phyloP scores from a whole-genome alignment of 2,113 vertebrate genomes.

The Takifugu bimaculatus region DNA sequence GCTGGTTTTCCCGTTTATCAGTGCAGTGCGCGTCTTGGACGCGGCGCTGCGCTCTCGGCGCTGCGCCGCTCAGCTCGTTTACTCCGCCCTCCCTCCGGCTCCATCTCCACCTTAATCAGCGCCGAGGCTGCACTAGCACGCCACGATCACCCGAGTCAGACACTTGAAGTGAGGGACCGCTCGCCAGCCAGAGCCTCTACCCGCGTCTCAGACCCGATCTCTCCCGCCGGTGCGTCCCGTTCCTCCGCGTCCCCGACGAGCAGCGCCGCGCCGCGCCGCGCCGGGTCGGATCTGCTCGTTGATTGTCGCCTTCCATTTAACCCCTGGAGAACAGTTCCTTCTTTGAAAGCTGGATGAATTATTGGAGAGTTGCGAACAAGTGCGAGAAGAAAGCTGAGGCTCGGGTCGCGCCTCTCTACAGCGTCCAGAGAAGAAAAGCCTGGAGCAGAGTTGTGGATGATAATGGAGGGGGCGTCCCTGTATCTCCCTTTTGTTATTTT shows the following conservation, averaged over 20 bases:
- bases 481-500: slow-evolving; percentile 52
- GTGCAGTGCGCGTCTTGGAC: slow-evolving; percentile 66
- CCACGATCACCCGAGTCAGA: slow-evolving; percentile 10
- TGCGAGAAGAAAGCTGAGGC: slow-evolving; percentile 53
- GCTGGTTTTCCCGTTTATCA: slow-evolving; percentile 7
- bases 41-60: slow-evolving; percentile 63
- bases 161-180: neutral
- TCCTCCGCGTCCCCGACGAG: neutral
- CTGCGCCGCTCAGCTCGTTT: slow-evolving; percentile 30
- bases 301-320: neutral
- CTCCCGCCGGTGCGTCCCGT: slow-evolving; percentile 23
- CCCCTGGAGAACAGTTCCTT: slow-evolving; percentile 20
- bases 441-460: slow-evolving; percentile 42
- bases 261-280: neutral
- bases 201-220: neutral
- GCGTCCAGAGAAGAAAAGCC: slow-evolving; percentile 43
- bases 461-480: slow-evolving; percentile 62
- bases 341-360: slow-evolving; percentile 64
- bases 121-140: neutral
- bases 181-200: slow-evolving; percentile 2
- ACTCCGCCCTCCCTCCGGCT: slow-evolving; percentile 26
- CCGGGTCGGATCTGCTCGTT: slow-evolving; percentile 14
- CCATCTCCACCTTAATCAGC: slow-evolving; percentile 22
- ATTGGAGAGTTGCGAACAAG: slow-evolving; percentile 65
- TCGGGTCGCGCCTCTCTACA: slow-evolving; percentile 43